Evolutionary conservation across 2,888 invertebrate species (phyloP), one percentile per base, ranked within the genome.

Genomic region (Stenchaetothrips biformis): DNA sequence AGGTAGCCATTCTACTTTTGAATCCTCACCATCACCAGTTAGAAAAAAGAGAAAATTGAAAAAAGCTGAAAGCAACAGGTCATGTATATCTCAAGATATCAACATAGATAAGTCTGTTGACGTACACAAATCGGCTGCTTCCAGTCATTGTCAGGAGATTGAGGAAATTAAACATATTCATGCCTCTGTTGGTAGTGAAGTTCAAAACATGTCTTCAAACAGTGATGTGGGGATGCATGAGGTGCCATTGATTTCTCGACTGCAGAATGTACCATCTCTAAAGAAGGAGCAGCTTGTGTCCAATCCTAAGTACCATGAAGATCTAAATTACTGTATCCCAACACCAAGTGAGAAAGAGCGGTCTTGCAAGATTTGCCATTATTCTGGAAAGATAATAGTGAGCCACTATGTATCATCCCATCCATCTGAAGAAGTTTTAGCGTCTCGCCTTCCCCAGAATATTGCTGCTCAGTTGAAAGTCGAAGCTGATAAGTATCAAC

Each of bases 331-430:
- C 11, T 25, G 8, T 74, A 53, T 53, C 18, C 13, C 53, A 13
- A 25, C 25, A 74, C 25, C 67, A 25, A 4, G 21, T 74, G 25
- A 74, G 3, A 81, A 80, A 77, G 48, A 53, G 16, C 47, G 27
- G 83, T 85, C 87, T 16, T 94, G 93, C 84, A 89, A 91, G 81
- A 85, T 92, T 16, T 94, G 94, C 84, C 82, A 85, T 0, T 92
- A 89, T 83, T 86, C 84, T 25, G 92, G 92, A 0, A 88, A 87
- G 82, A 89, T 90, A 81, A 92, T 94, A 74, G 90, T 92, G 0
- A 87, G 89, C 67, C 93, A 94, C 87, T 93, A 92, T 84, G 90
- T 90, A 83, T 86, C 87, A n/a, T 85, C 86, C 67, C 94, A 94
- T 85, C 89, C 91, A 0, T 89, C 90, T 49, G 87, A 88, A n/a